A percentile compares a stretch with the other conserved stretches of the same genome.
Conservation (phyloP, 2,888 invertebrate genomes). For the Balanococcus diminutus region DNA sequence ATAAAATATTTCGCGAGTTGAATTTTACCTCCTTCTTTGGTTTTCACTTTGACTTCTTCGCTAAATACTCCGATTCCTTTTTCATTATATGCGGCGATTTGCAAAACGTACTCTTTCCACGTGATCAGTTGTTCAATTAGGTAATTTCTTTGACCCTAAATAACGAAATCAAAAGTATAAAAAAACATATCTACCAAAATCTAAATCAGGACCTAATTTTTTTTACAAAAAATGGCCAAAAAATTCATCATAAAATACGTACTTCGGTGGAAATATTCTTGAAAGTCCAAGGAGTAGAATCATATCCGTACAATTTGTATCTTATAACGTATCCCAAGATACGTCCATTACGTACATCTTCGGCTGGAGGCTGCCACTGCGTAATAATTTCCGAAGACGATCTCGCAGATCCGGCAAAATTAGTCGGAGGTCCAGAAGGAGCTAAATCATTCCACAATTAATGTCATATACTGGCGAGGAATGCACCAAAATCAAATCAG, state of each 20-base stretch:
- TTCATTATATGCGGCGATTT: conserved; percentile 95
- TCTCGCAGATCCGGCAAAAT: conserved; percentile 92
- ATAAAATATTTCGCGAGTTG: neutral
- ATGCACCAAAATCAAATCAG: conserved; percentile 1
- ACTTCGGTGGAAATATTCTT: conserved; percentile 89
- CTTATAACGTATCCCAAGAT: conserved; percentile 91
- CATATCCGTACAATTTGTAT: conserved; percentile 89
- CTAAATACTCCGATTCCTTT: conserved; percentile 94
- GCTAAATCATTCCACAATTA: conserved; percentile 66
- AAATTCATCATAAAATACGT: conserved; percentile 9
- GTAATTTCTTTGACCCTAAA: conserved; percentile 80
- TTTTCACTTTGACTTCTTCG: conserved; percentile 89
- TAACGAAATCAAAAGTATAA: conserved; percentile 43
- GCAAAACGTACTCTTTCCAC: conserved; percentile 96
- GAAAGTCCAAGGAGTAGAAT: conserved; percentile 88
- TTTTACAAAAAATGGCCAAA: neutral
- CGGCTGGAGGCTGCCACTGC: conserved; percentile 94
- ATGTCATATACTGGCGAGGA: neutral
- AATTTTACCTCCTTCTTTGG: conserved; percentile 82
- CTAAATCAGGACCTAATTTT: neutral
- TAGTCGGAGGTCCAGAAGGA: conserved; percentile 93
- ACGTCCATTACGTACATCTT: conserved; percentile 93
- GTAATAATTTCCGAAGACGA: conserved; percentile 95
- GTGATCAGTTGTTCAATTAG: conserved; percentile 92
- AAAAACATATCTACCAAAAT: neutral